Base-by-base conservation (phyloP, 1,140 invertebrate genomes). In the Drosophila hydei region DNA sequence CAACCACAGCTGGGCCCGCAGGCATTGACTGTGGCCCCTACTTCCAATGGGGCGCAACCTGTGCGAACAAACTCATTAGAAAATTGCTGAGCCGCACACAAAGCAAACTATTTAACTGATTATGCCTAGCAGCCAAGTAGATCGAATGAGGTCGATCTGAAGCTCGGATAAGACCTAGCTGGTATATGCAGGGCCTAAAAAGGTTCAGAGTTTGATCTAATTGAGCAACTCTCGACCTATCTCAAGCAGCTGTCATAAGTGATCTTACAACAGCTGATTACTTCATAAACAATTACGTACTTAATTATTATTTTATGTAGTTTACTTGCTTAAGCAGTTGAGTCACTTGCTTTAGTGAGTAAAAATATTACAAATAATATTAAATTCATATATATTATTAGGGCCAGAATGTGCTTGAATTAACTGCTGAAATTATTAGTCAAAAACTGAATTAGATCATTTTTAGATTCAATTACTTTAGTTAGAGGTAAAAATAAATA, bases 21-120 rank as follows among this genome's bases (percentile, higher is more conserved):
- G 21, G 45, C 58, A 4, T 8, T 12, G 33, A 14, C 7, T 30
- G 12, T 0, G 19, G 45, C n/a, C n/a, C n/a, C n/a, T n/a, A n/a
- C n/a, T n/a, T 48, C 27, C 27, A 45, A 27, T 62, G 59, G 33
- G 19, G 25, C 50, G 42, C 52, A 56, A 52, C 21, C 47, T 65
- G 51, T 55, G 59, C 45, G 55, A 63, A 51, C 33, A 62, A 54
- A 52, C 25, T 27, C 58, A 64, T 70, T 63, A 55, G 42, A 70
- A 70, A 64, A 54, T 25, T 14, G 54, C 23, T 42, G 16, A 50
- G 21, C 48, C 30, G 19, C 48, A 38, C 36, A 51, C 56, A 68
- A 36, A 60, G 56, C 56, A 33, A 36, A 52, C 30, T 33, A 12
- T 33, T 33, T 33, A 59, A 60, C 55, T 68, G 56, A 61, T 45